Conservation (phyloP, 2,797 vertebrate species). For the Erethizon dorsatum region DNA sequence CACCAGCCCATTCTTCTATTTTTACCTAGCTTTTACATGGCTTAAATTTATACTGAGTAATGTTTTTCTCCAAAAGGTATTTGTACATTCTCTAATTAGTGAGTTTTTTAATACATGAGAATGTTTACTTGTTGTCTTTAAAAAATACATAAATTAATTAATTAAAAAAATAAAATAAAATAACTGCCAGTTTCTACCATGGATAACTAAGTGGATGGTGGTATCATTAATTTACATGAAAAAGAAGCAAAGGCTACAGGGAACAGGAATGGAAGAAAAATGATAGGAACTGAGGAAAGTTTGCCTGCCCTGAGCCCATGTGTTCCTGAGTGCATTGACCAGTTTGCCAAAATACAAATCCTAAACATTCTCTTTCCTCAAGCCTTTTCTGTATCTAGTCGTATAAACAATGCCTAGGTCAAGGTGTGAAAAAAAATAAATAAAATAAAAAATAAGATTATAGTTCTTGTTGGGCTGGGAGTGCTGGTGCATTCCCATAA, state of each 20-base stretch:
- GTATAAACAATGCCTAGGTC: constrained; percentile 8
- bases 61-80: no score
- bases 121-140: no score
- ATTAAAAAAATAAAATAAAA: not conserved
- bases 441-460: not conserved
- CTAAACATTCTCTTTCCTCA: not conserved
- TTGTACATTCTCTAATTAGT: no score
- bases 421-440: not conserved
- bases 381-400: constrained; percentile 11
- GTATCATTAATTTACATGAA: not conserved
- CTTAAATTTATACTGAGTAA: no score
- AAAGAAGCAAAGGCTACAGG: not conserved
- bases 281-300: not conserved
- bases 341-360: not conserved
- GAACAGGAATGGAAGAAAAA: not conserved
- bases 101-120: no score
- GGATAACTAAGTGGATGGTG: not conserved
- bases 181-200: not conserved
- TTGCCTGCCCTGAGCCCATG: not conserved
- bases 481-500: not conserved
- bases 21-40: no score
- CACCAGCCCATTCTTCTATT: no score
- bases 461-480: not conserved
- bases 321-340: not conserved
- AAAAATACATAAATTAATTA: no score